A percentile compares a stretch with the other conserved stretches of the same genome.
Evolutionary conservation across 2,888 invertebrate genomes (phyloP).

Genomic region (Miltochrista miniata): DNA sequence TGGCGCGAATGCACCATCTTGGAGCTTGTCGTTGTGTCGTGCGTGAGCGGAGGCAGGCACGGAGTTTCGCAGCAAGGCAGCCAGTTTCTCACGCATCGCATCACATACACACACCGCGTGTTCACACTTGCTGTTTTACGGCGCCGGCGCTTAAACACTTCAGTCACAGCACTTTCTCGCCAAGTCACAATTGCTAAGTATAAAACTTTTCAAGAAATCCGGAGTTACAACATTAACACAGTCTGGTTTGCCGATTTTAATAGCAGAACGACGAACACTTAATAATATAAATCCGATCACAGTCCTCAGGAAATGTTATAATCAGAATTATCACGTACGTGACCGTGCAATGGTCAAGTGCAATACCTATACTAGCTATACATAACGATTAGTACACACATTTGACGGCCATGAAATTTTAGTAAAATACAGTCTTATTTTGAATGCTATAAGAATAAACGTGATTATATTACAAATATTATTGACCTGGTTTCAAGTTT

Average conservation of each 20-base stretch:
- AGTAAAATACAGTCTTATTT: conserved; percentile 10
- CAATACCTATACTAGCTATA: conserved; percentile 33
- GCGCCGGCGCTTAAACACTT: conserved; percentile 56
- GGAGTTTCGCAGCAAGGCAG: conserved; percentile 66
- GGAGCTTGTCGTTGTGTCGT: conserved; percentile 62
- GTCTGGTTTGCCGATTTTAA: conserved; percentile 38
- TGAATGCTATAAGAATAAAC: conserved; percentile 6
- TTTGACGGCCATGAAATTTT: conserved; percentile 16
- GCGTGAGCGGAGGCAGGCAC: conserved; percentile 58
- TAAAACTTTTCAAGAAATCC: conserved; percentile 33
- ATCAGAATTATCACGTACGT: conserved; percentile 23
- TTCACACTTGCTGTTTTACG: conserved; percentile 32
- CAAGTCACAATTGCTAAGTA: conserved; percentile 25
- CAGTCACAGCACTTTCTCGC: conserved; percentile 31
- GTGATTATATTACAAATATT: conserved; percentile 28
- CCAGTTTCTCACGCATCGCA: conserved; percentile 79
- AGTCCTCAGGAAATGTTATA: neutral
- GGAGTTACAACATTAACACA: conserved; percentile 47
- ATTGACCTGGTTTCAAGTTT: conserved; percentile 19
- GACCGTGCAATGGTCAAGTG: conserved; percentile 26
- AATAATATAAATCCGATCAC: conserved; percentile 29
- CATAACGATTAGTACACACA: conserved; percentile 32
- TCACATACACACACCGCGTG: conserved; percentile 60
- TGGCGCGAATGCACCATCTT: conserved; percentile 62
- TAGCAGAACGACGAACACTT: conserved; percentile 35